Percentiles rank a stretch among this genome's conserved stretches.
Conservation (phyloP, 2,113 vertebrate species). For the Coturnix japonica region DNA sequence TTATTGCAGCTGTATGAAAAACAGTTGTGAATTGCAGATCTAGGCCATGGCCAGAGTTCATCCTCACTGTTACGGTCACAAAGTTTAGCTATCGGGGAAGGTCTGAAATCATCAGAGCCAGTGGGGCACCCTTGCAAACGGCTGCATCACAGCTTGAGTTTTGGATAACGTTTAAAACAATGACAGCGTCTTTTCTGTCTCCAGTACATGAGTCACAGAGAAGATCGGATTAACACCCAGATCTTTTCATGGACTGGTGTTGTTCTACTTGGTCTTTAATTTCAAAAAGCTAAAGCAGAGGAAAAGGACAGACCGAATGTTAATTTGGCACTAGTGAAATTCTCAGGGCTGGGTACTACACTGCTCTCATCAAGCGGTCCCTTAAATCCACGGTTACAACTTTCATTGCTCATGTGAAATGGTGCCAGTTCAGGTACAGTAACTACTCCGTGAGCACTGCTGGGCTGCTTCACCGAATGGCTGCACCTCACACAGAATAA, state of each 20-base stretch:
- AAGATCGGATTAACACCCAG: conserved; percentile 9
- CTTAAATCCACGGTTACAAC: not conserved
- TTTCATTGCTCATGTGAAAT: conserved; percentile 19
- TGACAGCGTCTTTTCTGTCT: not conserved
- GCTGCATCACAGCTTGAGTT: conserved; percentile 39
- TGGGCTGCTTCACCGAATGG: not conserved
- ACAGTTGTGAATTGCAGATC: conserved; percentile 47
- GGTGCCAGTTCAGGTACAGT: not conserved
- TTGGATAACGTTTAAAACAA: conserved; percentile 30
- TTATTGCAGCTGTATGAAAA: conserved; percentile 66
- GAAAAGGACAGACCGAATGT: not conserved
- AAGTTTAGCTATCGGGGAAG: conserved; percentile 37
- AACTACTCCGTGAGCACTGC: not conserved
- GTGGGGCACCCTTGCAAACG: not conserved
- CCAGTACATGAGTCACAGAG: not conserved
- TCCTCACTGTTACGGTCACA: conserved; percentile 31
- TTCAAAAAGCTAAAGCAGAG: not conserved
- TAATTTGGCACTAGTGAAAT: not conserved
- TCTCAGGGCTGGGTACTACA: not conserved
- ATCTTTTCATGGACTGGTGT: not conserved
- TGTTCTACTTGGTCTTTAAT: not conserved
- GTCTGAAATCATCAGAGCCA: conserved; percentile 35
- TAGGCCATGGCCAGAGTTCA: conserved; percentile 58
- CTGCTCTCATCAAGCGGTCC: not conserved
- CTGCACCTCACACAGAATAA: not conserved